Evolutionary conservation across 1,140 invertebrate genomes (phyloP).

Genomic region (Penaeus japonicus): DNA sequence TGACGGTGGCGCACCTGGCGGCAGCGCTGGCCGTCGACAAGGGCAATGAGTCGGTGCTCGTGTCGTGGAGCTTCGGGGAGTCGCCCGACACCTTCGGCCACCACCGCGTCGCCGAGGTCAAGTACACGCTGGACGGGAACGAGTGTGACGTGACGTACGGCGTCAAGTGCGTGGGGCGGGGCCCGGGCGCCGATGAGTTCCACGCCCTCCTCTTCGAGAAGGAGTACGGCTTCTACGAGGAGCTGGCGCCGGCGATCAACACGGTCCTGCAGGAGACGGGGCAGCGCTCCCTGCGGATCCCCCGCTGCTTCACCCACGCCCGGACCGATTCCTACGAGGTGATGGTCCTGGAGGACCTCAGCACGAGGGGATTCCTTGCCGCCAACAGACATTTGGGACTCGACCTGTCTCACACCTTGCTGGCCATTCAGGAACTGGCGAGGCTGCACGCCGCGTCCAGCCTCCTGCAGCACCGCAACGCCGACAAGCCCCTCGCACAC

Average conservation of each 20-base stretch:
- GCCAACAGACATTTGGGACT: not conserved
- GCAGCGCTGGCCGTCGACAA: slow-evolving; percentile 11
- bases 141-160: not conserved
- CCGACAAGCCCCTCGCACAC: not conserved
- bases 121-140: not conserved
- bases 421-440: slow-evolving; percentile 25
- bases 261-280: not conserved
- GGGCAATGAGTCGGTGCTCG: slow-evolving; percentile 11
- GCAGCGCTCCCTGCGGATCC: not conserved
- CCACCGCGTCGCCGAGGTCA: slow-evolving; percentile 21
- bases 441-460: slow-evolving; percentile 29
- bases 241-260: slow-evolving; percentile 10
- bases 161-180: slow-evolving; percentile 2
- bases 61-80: not conserved
- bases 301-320: not conserved
- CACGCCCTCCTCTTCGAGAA: slow-evolving; percentile 1
- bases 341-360: slow-evolving; percentile 23
- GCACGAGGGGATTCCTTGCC: not conserved
- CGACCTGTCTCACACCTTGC: not conserved
- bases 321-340: not conserved
- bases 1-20: slow-evolving; percentile 10
- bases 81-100: slow-evolving; percentile 25
- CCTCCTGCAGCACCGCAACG: not conserved
- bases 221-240: slow-evolving; percentile 23
- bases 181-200: not conserved